Percentiles rank a stretch among this genome's conserved stretches.
phyloP scores from a whole-genome alignment of 2,888 invertebrate genomes.

The Synanthedon vespiformis region DNA sequence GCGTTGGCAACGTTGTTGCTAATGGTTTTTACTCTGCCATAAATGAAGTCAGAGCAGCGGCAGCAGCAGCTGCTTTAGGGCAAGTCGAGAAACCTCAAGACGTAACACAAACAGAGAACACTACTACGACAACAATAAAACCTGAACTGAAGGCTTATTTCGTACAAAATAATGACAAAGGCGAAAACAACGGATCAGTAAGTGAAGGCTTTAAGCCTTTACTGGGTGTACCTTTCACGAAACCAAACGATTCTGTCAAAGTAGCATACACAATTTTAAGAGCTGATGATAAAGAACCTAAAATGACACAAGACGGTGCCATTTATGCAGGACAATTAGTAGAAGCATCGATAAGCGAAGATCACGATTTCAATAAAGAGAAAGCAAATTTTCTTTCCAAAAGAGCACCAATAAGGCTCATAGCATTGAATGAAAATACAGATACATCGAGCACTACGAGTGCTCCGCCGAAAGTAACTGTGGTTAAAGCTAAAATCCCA shows the following conservation, averaged over 20 bases:
- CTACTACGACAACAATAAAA: slow-evolving; percentile 18
- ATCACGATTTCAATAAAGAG: slow-evolving; percentile 50
- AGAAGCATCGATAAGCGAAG: slow-evolving; percentile 54
- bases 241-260: slow-evolving; percentile 43
- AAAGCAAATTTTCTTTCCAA: slow-evolving; percentile 37
- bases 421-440: slow-evolving; percentile 29
- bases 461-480: slow-evolving; percentile 26
- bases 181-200: slow-evolving; percentile 27
- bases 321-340: slow-evolving; percentile 56
- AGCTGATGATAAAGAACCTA: slow-evolving; percentile 36
- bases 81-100: slow-evolving; percentile 57
- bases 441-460: slow-evolving; percentile 14
- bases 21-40: slow-evolving; percentile 70
- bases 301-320: slow-evolving; percentile 39
- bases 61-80: slow-evolving; percentile 72
- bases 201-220: slow-evolving; percentile 40
- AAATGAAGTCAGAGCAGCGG: slow-evolving; percentile 73
- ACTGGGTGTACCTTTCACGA: slow-evolving; percentile 42
- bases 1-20: slow-evolving; percentile 41
- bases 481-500: slow-evolving; percentile 53
- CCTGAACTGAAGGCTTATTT: slow-evolving; percentile 33
- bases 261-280: slow-evolving; percentile 49
- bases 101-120: slow-evolving; percentile 13
- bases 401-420: slow-evolving; percentile 42
- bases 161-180: slow-evolving; percentile 28